Base-by-base conservation (phyloP, 2,797 vertebrate species). In the Bradypodion pumilum region DNA sequence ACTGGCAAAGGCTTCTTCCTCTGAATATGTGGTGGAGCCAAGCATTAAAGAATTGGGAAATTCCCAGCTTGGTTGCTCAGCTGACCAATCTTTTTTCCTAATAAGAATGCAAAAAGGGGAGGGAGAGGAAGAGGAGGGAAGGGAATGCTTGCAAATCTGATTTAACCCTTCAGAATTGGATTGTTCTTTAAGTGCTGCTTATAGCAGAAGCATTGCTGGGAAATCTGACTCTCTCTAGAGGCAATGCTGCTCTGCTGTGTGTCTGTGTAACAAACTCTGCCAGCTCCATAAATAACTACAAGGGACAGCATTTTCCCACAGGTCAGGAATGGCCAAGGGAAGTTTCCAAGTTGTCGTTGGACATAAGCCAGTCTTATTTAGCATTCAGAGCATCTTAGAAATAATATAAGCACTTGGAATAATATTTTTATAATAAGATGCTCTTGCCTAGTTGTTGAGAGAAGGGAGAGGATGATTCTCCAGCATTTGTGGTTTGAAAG, bases 1-100 rank as follows among this genome's bases (percentile, higher is more conserved):
- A 46, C 37, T 72, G 46, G 75, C 68, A 82, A 72, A 70, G 40
- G 52, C 63, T 19, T 79, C 42, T 85, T 74, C 42, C 68, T 66
- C 56, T 0, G 1, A 69, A 73, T 60, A 21, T 49, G 35, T 60
- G 74, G 12, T 56, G 0, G 4, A 21, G 25, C 74, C 1, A 49
- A 80, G 72, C 10, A n/a, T 35, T 19, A 15, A n/a, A n/a, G 56
- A 77, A 19, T 66, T 42, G 37, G 92, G 87, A 89, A 89, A 87
- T 62, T 84, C 89, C 87, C 89, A 86, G 70, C 70, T 65, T 42
- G 59, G 74, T 68, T 77, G 27, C 37, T 82, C n/a, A 2, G n/a
- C 81, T 92, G 92, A 82, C 63, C 83, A 15, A 86, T 46, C 0
- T 4, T 49, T 49, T 90, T 15, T 88, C 85, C 83, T 89, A 90